Evolutionary conservation across 2,113 vertebrate species (phyloP), one percentile per base, ranked within the genome.

Genomic region (Salvelinus namaycush): DNA sequence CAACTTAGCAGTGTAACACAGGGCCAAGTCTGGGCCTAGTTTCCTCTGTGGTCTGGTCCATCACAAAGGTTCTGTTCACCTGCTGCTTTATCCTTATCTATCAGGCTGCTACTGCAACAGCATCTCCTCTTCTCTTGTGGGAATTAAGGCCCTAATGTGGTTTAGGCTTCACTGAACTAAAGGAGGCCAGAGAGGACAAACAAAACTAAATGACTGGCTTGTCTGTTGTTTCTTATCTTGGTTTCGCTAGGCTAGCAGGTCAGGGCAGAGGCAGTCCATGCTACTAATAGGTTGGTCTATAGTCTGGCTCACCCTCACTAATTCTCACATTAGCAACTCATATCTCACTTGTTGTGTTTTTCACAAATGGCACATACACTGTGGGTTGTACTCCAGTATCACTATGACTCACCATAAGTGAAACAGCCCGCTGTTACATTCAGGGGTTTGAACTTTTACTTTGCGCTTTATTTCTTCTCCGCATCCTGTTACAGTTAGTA

Each of bases 221-320:
- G 71, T 62, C 59, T n/a, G 5, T 62, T 81, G 83, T 86, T 86
- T 87, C 84, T 84, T 79, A 74, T 86, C 77, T 49, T 44, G 85
- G 85, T 81, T 87, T 92, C 77, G 73, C 83, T 44, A 44, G 39
- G 84, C 87, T 86, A 20, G 54, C 79, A n/a, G 88, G 83, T 89
- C 87, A 86, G 69, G 76, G 76, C 79, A 86, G 76, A 77, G 54
- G 18, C 69, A 60, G 68, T 22, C 34, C 54, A 34, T 24, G 31
- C 66, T 82, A 75, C 16, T 54, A 18, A 18, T 76, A 75, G 82
- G 78, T 76, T 69, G 75, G 79, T 76, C 74, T 87, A 86, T 79
- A 80, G 82, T 68, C 77, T 73, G 62, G 74, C 78, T 73, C 80
- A 71, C 76, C 54, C 68, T 84, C 76, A 81, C 82, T 81, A 77